Base-by-base conservation (phyloP, 92 coral and sea anemone species). In the Zoanthus sansibaricus region DNA sequence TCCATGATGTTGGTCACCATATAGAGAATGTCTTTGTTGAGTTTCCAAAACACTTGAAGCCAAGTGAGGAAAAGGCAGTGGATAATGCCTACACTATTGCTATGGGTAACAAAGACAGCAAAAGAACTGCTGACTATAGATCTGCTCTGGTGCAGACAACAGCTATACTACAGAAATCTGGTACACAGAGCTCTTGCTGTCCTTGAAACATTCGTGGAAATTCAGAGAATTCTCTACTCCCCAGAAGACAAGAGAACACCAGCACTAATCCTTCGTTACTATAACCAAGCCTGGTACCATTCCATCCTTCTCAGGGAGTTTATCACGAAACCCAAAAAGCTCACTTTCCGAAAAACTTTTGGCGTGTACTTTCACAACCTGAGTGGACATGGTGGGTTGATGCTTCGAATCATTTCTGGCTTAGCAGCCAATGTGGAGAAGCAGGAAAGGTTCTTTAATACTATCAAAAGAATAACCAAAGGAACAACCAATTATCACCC, bases 391-490 rank as follows among this genome's bases (percentile, higher is more conserved):
- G 90, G 75, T 68, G 88, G 87, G 55, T 31, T 37, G 16, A 91
- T 89, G 90, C 86, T 91, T 46, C 76, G 94, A 33, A 67, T 91
- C 18, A 79, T 89, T 32, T 91, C 90, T 46, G 94, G 92, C 25
- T 87, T 77, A 75, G 87, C 88, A 13, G 72, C 91, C 12, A 90
- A 87, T 90, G 91, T 90, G 16, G 91, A 90, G 67, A 42, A 79
- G 69, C 89, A 90, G 75, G 93, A 90, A 31, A 90, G 91, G 88
- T 74, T 69, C 73, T 69, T 69, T 30, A 69, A 69, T 69, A 32
- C 73, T 47, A 69, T 25, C 73, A 69, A 69, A 72, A 72, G 87
- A 5, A 82, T 90, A 9, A 86, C 92, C 20, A 86, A 77, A 61
- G 30, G 79, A 30, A 86, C 92, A 10, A 86, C 79, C 71, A 90